Conservation (phyloP, 2,113 vertebrate species). For the Tychaedon coryphoeus region DNA sequence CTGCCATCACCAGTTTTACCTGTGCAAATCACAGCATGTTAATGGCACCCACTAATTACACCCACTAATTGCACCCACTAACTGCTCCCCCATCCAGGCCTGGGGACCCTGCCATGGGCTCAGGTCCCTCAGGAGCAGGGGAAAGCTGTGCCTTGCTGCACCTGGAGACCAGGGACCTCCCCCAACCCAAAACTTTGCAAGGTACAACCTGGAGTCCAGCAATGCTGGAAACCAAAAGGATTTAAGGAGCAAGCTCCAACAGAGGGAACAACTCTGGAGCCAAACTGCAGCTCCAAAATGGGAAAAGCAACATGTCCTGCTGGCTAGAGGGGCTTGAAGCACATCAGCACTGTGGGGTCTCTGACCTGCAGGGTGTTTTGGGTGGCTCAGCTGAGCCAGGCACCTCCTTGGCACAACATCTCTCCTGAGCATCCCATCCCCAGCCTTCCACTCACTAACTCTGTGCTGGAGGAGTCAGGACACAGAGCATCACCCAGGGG, state of each 20-base stretch:
- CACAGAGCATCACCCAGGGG: neutral
- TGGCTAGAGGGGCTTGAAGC: neutral
- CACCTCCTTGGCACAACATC: neutral
- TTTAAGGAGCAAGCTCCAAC: neutral
- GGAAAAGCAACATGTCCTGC: neutral
- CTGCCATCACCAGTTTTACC: neutral
- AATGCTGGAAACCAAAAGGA: neutral
- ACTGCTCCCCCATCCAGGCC: neutral
- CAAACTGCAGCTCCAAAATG: neutral
- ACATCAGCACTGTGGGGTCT: accelerated
- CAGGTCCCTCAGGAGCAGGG: neutral
- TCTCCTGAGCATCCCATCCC: neutral
- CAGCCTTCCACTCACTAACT: neutral
- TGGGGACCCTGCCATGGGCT: neutral
- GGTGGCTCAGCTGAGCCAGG: neutral
- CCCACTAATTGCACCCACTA: neutral
- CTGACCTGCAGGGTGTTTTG: neutral
- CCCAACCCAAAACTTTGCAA: neutral
- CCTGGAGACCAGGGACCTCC: neutral
- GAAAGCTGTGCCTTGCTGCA: neutral
- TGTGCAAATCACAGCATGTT: accelerated
- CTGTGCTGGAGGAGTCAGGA: neutral
- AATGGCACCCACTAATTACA: neutral
- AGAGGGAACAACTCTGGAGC: neutral
- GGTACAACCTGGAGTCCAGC: neutral